Percentiles rank a stretch among this genome's conserved stretches.
These are phyloP conservation scores for Neuroterus valhalla DNA, from an alignment of 1,140 invertebrate genomes.

Conservation along the genomic window DNA sequence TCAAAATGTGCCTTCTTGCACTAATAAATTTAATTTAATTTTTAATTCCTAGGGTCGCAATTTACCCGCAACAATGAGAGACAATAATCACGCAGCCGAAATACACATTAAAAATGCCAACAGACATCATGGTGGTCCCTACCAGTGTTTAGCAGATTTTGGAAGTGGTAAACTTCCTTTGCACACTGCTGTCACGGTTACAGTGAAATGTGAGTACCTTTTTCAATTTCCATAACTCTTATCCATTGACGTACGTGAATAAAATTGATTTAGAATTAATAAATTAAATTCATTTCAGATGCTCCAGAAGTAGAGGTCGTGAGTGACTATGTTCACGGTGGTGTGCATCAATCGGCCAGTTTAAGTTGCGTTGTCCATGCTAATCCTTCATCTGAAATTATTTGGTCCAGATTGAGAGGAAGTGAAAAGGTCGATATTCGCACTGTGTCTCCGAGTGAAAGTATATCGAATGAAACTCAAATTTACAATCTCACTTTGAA, in stretches of 20 bases:
- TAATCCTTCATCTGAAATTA: not conserved
- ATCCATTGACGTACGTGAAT: not conserved
- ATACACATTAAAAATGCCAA: not conserved
- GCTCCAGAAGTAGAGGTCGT: constrained; percentile 14
- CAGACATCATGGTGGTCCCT: not conserved
- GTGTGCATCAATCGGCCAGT: not conserved
- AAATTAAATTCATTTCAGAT: not conserved
- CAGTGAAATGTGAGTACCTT: constrained; percentile 3
- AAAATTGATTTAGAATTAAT: not conserved
- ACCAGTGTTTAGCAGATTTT: constrained; percentile 12
- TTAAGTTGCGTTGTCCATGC: constrained; percentile 9
- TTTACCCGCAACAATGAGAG: not conserved
- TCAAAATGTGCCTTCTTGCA: too few species aligned
- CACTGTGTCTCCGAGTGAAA: not conserved
- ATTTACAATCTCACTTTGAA: constrained; percentile 15
- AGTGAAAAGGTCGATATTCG: not conserved
- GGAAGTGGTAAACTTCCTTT: not conserved
- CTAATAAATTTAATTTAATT: not conserved
- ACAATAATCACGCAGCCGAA: not conserved
- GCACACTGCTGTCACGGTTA: not conserved
- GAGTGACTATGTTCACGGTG: constrained; percentile 13
- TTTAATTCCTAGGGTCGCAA: not conserved
- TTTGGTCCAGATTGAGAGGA: not conserved
- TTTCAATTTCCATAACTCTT: not conserved
- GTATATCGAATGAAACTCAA: not conserved